Evolutionary conservation across 2,797 vertebrate genomes (phyloP).

Genomic region (Sebastes kiyomatsui): DNA sequence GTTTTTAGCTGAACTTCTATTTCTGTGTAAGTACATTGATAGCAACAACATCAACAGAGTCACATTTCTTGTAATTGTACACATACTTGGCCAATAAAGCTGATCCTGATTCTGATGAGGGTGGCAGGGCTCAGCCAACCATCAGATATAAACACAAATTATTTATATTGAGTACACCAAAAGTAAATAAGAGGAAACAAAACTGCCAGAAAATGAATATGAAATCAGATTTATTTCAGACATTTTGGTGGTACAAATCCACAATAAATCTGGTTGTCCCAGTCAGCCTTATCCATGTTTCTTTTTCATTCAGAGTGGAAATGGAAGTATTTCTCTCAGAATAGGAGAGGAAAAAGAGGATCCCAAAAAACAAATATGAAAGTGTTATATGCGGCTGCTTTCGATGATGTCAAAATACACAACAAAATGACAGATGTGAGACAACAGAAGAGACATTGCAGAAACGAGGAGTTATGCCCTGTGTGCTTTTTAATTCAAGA

Average conservation of each 20-base stretch:
- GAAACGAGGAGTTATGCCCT: not conserved
- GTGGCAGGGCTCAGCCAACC: not conserved
- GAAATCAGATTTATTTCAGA: conserved; percentile 79
- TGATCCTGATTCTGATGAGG: not conserved
- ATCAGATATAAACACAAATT: not conserved
- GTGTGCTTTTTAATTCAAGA: not conserved
- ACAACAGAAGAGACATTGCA: conserved; percentile 14
- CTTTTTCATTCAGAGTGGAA: conserved; percentile 42
- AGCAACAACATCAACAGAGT: not conserved
- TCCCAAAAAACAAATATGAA: conserved; percentile 15
- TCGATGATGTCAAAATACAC: conserved; percentile 34
- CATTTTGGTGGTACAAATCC: conserved; percentile 62
- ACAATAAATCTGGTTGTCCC: conserved; percentile 65
- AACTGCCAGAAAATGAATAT: conserved; percentile 10
- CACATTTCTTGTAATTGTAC: not conserved
- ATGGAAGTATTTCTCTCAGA: conserved; percentile 39
- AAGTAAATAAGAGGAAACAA: conserved; percentile 2
- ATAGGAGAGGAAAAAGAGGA: conserved; percentile 40
- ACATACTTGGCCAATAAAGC: not conserved
- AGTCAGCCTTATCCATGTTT: conserved; percentile 61
- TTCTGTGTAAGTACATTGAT: not conserved
- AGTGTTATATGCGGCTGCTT: conserved; percentile 45
- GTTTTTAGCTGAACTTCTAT: not conserved
- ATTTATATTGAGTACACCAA: not conserved
- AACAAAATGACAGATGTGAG: conserved; percentile 17